These are phyloP conservation scores for Papilio dardanus DNA, from an alignment of 1,140 invertebrate species.

Conservation along the genomic window DNA sequence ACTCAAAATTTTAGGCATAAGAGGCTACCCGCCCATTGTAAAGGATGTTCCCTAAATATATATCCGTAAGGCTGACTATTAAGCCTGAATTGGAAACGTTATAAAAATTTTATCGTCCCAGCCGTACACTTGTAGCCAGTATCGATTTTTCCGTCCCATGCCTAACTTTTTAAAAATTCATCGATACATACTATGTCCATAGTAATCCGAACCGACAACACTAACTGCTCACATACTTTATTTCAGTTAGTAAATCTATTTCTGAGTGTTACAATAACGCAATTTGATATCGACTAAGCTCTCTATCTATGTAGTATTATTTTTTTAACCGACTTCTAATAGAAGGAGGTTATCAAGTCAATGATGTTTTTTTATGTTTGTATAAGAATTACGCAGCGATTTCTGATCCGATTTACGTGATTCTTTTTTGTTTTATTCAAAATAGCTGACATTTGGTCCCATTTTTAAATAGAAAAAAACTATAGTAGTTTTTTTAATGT, in stretches of 20 bases:
- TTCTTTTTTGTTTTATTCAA: too few species aligned
- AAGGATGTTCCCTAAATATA: constrained; percentile 37
- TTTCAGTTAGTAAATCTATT: neutral
- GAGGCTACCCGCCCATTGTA: constrained; percentile 37
- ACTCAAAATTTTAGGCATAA: constrained; percentile 20
- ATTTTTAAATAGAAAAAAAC: too few species aligned
- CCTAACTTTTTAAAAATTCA: constrained; percentile 78
- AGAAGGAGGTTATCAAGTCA: too few species aligned
- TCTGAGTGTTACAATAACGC: constrained; percentile 11
- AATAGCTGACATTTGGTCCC: too few species aligned
- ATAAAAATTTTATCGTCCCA: constrained; percentile 59
- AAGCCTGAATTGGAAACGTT: constrained; percentile 42
- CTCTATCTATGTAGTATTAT: too few species aligned
- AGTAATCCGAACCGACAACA: constrained; percentile 59
- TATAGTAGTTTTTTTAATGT: neutral
- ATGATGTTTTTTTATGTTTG: too few species aligned
- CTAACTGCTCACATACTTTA: constrained; percentile 42
- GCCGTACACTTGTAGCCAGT: constrained; percentile 62
- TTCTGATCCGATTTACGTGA: too few species aligned
- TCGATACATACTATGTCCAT: constrained; percentile 63
- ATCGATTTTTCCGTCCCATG: constrained; percentile 78
- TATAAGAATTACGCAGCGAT: too few species aligned
- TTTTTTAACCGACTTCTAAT: too few species aligned
- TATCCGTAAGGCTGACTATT: constrained; percentile 42
- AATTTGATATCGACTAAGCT: constrained; percentile 1